A percentile compares a stretch with the other conserved stretches of the same genome.
phyloP scores from a whole-genome alignment of 2,113 vertebrate genomes.

The Sigmodon hispidus region DNA sequence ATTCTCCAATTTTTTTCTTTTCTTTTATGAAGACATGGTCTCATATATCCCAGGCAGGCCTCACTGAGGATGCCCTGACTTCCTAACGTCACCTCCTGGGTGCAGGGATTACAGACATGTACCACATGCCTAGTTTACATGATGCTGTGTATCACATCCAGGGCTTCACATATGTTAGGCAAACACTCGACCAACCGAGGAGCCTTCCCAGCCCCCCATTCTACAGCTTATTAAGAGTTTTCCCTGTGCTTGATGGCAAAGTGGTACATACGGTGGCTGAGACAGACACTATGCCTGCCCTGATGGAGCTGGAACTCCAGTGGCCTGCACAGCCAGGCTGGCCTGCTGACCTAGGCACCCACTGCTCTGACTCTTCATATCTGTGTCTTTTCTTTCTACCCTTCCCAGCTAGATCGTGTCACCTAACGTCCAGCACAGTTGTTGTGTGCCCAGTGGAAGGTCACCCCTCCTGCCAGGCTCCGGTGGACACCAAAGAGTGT shows the following conservation, averaged over 20 bases:
- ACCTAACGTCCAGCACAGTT: not conserved
- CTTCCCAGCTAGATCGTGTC: not conserved
- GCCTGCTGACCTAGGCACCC: not conserved
- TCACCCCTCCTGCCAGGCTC: not conserved
- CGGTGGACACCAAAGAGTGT: too few relatives aligned
- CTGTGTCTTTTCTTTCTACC: not conserved
- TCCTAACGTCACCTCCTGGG: not conserved
- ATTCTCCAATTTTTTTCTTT: not conserved
- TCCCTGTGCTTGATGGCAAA: not conserved
- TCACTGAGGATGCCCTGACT: not conserved
- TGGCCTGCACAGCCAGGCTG: not conserved
- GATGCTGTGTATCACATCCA: not conserved
- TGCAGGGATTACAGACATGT: too few relatives aligned
- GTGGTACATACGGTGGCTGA: too few relatives aligned
- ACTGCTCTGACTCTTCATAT: not conserved
- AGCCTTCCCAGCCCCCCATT: not conserved
- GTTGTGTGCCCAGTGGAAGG: not conserved
- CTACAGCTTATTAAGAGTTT: not conserved
- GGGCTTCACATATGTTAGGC: not conserved
- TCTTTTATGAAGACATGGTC: not conserved
- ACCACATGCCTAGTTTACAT: not conserved
- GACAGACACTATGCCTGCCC: not conserved
- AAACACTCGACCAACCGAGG: not conserved
- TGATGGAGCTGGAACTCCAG: not conserved
- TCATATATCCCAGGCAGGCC: not conserved